A percentile compares a stretch with the other conserved stretches of the same genome.
Conservation (phyloP, 2,797 vertebrate species). For the Ctenopoma kingsleyae region DNA sequence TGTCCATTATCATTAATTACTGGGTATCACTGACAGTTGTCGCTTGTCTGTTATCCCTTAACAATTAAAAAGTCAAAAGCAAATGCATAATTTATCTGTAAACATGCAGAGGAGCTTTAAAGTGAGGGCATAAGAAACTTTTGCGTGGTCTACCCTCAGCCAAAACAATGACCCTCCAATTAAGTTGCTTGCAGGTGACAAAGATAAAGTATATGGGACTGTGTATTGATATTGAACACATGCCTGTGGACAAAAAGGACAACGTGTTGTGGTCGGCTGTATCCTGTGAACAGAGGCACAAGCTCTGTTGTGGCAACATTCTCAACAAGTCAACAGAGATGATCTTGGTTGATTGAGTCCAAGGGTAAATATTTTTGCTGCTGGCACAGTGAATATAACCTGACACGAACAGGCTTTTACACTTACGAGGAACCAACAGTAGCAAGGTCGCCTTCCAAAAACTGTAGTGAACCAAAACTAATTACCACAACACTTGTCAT, state of each 20-base stretch:
- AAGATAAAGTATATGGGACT: slow-evolving; percentile 1
- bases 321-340: slow-evolving; percentile 77
- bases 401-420: slow-evolving; percentile 8
- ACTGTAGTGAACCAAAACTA: slow-evolving; percentile 53
- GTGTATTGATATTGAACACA: slow-evolving; percentile 80
- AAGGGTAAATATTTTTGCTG: slow-evolving; percentile 81
- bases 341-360: slow-evolving; percentile 70
- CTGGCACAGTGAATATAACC: slow-evolving; percentile 49
- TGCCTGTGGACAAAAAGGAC: slow-evolving; percentile 63
- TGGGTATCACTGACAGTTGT: not conserved
- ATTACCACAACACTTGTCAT: slow-evolving; percentile 63
- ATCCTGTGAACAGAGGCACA: slow-evolving; percentile 69
- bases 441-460: slow-evolving; percentile 5
- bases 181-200: not conserved
- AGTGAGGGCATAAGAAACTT: not conserved
- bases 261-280: slow-evolving; percentile 70
- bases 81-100: not conserved
- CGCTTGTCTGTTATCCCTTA: not conserved
- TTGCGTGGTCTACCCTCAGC: not conserved
- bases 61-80: not conserved
- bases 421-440: not conserved
- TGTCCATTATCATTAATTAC: not conserved
- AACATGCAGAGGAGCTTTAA: not conserved
- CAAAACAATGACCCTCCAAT: not conserved
- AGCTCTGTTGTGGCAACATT: slow-evolving; percentile 85